These are phyloP conservation scores for Homarus americanus DNA, from an alignment of 1,140 invertebrate species.

Conservation along the genomic window DNA sequence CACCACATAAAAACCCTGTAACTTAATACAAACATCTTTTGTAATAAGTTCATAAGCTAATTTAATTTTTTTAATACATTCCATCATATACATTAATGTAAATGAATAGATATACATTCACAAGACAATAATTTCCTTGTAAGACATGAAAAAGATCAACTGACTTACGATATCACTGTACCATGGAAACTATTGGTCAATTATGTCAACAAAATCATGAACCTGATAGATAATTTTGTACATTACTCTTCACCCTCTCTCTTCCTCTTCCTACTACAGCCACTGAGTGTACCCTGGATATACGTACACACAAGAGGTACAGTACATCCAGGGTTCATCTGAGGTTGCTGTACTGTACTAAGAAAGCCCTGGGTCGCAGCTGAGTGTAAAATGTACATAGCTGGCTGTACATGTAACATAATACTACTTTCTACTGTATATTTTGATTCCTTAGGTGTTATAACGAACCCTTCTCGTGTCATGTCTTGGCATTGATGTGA, in stretches of 20 bases:
- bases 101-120: no score
- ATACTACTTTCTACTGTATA: neutral
- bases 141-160: no score
- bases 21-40: no score
- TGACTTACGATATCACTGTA: no score
- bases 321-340: neutral
- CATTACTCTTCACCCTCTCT: neutral
- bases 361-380: neutral
- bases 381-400: slow-evolving; percentile 4
- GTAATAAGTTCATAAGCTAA: no score
- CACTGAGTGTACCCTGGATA: neutral
- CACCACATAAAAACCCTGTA: no score
- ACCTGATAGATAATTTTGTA: no score
- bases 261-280: neutral
- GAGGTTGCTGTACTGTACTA: neutral
- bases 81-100: no score
- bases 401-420: neutral
- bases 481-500: neutral
- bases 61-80: no score
- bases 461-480: neutral
- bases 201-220: neutral
- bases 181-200: no score
- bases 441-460: neutral
- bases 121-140: no score
- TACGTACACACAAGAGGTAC: neutral